Evolutionary conservation across 2,797 vertebrate genomes (phyloP).

Genomic region (Lagodon rhomboides): DNA sequence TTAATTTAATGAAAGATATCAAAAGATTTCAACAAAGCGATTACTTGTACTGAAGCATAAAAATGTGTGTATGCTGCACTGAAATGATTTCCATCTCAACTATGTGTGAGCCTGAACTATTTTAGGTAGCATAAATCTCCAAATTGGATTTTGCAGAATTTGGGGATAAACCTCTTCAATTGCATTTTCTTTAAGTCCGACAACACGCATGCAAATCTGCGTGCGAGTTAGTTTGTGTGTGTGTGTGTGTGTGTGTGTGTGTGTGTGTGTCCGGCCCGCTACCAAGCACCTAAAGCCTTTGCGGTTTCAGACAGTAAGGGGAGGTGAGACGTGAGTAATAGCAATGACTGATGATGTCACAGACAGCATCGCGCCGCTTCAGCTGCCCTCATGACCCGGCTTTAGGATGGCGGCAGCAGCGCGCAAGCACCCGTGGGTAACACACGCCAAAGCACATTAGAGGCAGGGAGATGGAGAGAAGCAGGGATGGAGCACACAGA

Average conservation of each 20-base stretch:
- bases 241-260: conserved; percentile 18
- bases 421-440: conserved; percentile 77
- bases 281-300: conserved; percentile 55
- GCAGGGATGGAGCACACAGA: conserved; percentile 69
- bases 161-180: conserved; percentile 32
- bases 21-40: neutral
- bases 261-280: conserved; percentile 16
- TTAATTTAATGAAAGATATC: conserved; percentile 19
- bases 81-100: conserved; percentile 3
- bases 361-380: conserved; percentile 70
- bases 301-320: conserved; percentile 75
- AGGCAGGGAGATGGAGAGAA: conserved; percentile 71
- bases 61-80: neutral
- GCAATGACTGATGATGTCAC: conserved; percentile 80
- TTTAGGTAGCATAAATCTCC: conserved; percentile 17
- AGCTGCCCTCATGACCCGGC: conserved; percentile 75
- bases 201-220: conserved; percentile 19
- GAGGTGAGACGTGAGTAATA: conserved; percentile 81
- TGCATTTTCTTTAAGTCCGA: conserved; percentile 28
- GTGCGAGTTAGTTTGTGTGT: conserved; percentile 15
- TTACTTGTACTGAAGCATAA: neutral
- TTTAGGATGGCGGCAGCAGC: conserved; percentile 71
- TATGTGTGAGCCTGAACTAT: conserved; percentile 11
- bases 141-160: conserved; percentile 40
- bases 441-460: conserved; percentile 81